Conservation (phyloP, 2,113 vertebrate genomes). For the Paracanthobrama guichenoti region DNA sequence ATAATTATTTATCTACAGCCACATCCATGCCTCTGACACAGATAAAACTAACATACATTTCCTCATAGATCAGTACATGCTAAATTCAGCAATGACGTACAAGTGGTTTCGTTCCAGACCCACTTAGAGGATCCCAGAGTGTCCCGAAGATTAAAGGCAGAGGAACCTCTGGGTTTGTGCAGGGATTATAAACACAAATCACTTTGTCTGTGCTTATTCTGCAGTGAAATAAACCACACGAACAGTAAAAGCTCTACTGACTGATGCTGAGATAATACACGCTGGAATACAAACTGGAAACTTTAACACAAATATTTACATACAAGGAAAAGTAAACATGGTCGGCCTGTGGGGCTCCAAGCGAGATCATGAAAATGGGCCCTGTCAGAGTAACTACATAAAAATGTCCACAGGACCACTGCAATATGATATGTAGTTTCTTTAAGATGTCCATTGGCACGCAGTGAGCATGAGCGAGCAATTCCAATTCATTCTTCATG, state of each 20-base stretch:
- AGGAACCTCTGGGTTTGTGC: background rate
- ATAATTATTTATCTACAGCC: background rate
- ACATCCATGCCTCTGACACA: background rate
- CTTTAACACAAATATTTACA: constrained; percentile 8
- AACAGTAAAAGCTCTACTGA: constrained; percentile 4
- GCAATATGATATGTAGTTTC: background rate
- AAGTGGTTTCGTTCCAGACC: background rate
- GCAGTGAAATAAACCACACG: background rate
- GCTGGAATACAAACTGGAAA: background rate
- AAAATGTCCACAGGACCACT: background rate
- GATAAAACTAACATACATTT: background rate
- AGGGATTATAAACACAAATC: constrained; percentile 26
- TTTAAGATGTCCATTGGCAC: background rate
- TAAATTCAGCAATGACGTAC: background rate
- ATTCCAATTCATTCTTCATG: background rate
- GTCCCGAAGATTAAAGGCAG: constrained; percentile 35
- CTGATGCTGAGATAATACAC: background rate
- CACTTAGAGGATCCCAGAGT: background rate
- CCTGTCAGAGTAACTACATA: background rate
- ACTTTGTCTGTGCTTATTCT: constrained; percentile 14
- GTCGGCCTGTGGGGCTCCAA: background rate
- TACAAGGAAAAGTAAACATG: constrained; percentile 4
- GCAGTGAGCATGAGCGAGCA: background rate
- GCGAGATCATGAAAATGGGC: background rate
- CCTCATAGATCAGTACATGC: background rate